phyloP scores from a whole-genome alignment of 2,888 invertebrate genomes.

The Leptopilina syphax region DNA sequence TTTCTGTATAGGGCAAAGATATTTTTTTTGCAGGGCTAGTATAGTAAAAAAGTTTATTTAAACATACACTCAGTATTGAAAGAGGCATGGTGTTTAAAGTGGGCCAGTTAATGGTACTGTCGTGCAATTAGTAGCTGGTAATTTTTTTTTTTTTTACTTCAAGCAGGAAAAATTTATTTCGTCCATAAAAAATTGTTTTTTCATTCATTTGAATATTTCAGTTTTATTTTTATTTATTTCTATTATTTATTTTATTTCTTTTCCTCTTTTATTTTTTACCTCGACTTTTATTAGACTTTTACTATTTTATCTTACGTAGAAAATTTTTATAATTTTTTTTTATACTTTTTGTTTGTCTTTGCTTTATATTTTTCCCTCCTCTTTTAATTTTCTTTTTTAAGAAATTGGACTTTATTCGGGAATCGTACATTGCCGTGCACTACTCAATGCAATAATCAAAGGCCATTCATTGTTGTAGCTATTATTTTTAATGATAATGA shows the following conservation, averaged over 20 bases:
- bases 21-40: conserved; percentile 38
- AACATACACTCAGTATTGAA: conserved; percentile 51
- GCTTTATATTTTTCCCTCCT: too few relatives aligned
- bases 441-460: conserved; percentile 72
- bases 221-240: too few relatives aligned
- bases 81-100: conserved; percentile 55
- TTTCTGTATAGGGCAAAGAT: conserved; percentile 19
- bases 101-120: conserved; percentile 38
- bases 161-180: not conserved
- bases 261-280: too few relatives aligned
- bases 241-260: too few relatives aligned
- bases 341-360: not conserved
- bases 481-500: conserved; percentile 57
- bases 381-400: not conserved
- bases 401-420: conserved; percentile 3
- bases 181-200: not conserved
- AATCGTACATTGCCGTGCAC: conserved; percentile 63
- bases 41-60: conserved; percentile 39
- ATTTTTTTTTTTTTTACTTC: not conserved
- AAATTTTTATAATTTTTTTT: not conserved
- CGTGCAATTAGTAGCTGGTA: conserved; percentile 33
- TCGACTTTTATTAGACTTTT: too few relatives aligned
- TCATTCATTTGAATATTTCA: not conserved
- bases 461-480: conserved; percentile 72
- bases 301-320: too few relatives aligned